Conservation (phyloP, 2,888 invertebrate species). For the Rhamphomyia laevipes region DNA sequence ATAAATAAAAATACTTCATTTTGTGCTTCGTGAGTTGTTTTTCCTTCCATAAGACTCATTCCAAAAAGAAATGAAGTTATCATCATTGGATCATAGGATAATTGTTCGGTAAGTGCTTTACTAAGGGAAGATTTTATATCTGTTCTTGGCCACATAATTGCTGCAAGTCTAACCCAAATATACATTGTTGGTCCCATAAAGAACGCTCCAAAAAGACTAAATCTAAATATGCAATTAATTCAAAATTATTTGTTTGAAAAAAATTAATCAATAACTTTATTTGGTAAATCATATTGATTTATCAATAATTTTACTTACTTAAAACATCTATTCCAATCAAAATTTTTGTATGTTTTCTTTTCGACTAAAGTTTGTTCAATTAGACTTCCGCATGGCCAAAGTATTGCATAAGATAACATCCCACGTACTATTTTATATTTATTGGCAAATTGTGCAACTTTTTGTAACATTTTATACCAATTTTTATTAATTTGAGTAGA, state of each 20-base stretch:
- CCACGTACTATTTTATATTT: conserved; percentile 44
- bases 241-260: background rate
- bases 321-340: conserved; percentile 45
- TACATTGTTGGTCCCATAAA: conserved; percentile 58
- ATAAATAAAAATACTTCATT: conserved; percentile 31
- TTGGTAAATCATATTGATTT: background rate
- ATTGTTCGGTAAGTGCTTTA: conserved; percentile 42
- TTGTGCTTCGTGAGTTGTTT: conserved; percentile 37
- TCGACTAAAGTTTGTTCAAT: conserved; percentile 44
- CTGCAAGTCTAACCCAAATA: conserved; percentile 51
- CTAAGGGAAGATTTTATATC: conserved; percentile 35
- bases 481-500: too few relatives aligned
- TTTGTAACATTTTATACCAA: conserved; percentile 27
- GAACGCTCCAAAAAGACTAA: conserved; percentile 51
- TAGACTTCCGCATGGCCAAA: conserved; percentile 48
- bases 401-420: conserved; percentile 45
- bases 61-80: conserved; percentile 46
- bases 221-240: conserved; percentile 36
- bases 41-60: conserved; percentile 47
- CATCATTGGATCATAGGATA: conserved; percentile 48
- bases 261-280: background rate
- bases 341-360: conserved; percentile 40
- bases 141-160: conserved; percentile 38
- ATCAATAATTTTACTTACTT: conserved; percentile 23
- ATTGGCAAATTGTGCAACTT: conserved; percentile 36